Evolutionary conservation across 2,888 invertebrate genomes (phyloP).

Genomic region (Athalia cordata): DNA sequence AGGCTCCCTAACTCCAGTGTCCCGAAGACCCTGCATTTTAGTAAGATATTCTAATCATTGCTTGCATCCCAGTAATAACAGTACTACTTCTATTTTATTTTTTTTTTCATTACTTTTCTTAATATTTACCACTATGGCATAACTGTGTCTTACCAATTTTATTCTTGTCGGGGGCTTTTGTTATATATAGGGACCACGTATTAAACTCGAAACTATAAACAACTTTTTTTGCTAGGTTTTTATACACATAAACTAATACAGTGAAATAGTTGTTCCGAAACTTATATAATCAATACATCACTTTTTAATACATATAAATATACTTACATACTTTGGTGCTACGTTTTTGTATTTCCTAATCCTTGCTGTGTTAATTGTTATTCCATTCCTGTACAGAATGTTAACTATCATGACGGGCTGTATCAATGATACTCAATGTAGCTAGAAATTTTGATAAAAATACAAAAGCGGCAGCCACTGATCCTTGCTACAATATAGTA

Average conservation of each 20-base stretch:
- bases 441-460: not conserved
- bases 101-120: slow-evolving; percentile 46
- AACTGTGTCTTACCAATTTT: not conserved
- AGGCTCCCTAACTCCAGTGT: slow-evolving; percentile 64
- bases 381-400: not conserved
- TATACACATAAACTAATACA: slow-evolving; percentile 19
- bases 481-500: not conserved
- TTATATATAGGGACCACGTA: not conserved
- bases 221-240: not conserved
- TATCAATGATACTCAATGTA: not conserved
- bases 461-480: slow-evolving; percentile 8
- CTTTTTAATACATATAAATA: slow-evolving; percentile 7
- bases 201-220: slow-evolving; percentile 3
- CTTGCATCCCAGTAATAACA: slow-evolving; percentile 45
- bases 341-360: slow-evolving; percentile 34
- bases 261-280: not conserved
- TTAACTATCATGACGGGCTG: not conserved
- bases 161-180: not conserved
- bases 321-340: not conserved
- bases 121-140: slow-evolving; percentile 12
- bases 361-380: not conserved
- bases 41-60: slow-evolving; percentile 43
- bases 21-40: slow-evolving; percentile 49
- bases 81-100: slow-evolving; percentile 1
- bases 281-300: not conserved